Conservation (phyloP, 2,113 vertebrate species). For the Bos javanicus region DNA sequence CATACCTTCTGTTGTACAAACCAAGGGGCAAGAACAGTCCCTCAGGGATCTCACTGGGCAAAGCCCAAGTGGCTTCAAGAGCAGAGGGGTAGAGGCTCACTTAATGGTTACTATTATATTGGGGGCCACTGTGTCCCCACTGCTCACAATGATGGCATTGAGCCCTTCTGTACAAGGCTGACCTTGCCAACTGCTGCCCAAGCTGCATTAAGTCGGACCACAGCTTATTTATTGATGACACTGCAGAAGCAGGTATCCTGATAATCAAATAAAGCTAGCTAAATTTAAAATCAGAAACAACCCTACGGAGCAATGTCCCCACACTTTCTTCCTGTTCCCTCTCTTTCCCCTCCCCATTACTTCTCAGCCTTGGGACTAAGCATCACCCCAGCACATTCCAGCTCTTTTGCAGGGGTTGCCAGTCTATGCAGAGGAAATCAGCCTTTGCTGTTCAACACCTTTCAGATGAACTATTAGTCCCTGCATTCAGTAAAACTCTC, state of each 20-base stretch:
- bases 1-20: background rate
- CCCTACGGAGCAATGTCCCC: accelerated
- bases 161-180: background rate
- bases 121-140: background rate
- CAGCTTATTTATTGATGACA: background rate
- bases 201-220: background rate
- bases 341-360: accelerated
- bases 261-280: background rate
- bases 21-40: background rate
- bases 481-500: background rate
- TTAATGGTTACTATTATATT: background rate
- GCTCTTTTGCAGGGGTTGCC: too few species aligned
- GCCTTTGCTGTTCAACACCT: background rate
- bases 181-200: background rate
- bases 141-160: accelerated
- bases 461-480: background rate
- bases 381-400: background rate
- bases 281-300: background rate
- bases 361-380: background rate
- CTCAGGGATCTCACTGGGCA: accelerated
- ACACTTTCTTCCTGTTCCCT: background rate
- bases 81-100: background rate
- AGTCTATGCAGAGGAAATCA: background rate
- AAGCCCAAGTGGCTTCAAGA: background rate
- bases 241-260: background rate